These are phyloP conservation scores for Pseudachorutes palmiensis DNA, from an alignment of 1,140 invertebrate species.

Conservation along the genomic window DNA sequence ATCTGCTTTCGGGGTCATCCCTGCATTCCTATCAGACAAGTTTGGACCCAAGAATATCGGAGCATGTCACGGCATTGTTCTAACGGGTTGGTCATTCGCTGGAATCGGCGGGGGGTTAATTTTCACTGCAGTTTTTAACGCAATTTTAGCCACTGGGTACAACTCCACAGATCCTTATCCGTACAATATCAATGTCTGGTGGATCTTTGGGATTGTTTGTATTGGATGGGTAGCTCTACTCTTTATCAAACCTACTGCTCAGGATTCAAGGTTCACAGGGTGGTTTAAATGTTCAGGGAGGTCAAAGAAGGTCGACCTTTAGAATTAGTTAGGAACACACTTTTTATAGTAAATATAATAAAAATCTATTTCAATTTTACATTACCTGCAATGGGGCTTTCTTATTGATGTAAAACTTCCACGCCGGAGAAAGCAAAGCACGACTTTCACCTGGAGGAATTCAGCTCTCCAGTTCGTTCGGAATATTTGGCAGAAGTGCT, in stretches of 20 bases:
- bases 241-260: conserved; percentile 17
- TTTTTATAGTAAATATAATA: no score
- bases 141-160: background rate
- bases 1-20: conserved; percentile 30
- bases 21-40: conserved; percentile 33
- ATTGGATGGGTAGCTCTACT: conserved; percentile 22
- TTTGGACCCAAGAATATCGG: conserved; percentile 31
- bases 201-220: conserved; percentile 26
- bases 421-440: no score
- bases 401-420: no score
- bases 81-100: conserved; percentile 33
- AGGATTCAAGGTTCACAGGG: conserved; percentile 11
- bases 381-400: no score
- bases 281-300: background rate
- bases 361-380: no score
- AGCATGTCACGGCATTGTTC: conserved; percentile 32
- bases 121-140: conserved; percentile 28
- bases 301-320: no score
- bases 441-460: no score
- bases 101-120: conserved; percentile 30
- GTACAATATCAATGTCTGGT: conserved; percentile 32
- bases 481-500: no score
- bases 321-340: no score
- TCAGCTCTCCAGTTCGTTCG: no score
- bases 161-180: conserved; percentile 19